Conservation (phyloP, 2,113 vertebrate species). For the Dromiciops gliroides region DNA sequence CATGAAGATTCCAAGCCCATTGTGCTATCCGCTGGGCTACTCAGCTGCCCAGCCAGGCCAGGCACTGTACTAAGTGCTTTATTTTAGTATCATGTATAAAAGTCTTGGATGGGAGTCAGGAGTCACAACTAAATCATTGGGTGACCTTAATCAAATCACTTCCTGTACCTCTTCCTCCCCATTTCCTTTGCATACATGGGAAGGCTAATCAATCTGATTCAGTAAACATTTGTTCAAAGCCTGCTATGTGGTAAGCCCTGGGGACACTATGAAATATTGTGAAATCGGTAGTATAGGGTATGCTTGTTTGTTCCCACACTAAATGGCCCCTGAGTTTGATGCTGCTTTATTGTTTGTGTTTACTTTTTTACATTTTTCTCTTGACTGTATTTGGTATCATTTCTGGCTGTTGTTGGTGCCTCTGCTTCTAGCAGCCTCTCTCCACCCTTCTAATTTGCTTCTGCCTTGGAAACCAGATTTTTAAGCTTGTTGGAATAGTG, state of each 20-base stretch:
- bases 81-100: not conserved
- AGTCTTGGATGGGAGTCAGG: not conserved
- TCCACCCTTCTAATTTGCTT: not conserved
- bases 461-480: not conserved
- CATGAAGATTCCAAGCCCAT: not conserved
- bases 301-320: not conserved
- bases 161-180: accelerated
- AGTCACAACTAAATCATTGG: not conserved
- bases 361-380: not conserved
- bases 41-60: no score
- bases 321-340: not conserved
- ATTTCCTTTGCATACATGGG: not conserved
- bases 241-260: no score
- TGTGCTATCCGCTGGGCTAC: not conserved
- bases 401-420: not conserved
- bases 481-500: not conserved
- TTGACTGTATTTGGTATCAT: not conserved
- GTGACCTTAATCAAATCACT: not conserved
- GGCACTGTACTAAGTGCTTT: not conserved
- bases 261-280: no score
- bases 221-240: not conserved
- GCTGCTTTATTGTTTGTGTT: not conserved
- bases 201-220: not conserved
- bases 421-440: not conserved
- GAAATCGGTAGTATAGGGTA: no score